Percentiles rank a stretch among this genome's conserved stretches.
Evolutionary conservation across 2,888 invertebrate genomes (phyloP).

Genomic region (Entomobrya proxima): DNA sequence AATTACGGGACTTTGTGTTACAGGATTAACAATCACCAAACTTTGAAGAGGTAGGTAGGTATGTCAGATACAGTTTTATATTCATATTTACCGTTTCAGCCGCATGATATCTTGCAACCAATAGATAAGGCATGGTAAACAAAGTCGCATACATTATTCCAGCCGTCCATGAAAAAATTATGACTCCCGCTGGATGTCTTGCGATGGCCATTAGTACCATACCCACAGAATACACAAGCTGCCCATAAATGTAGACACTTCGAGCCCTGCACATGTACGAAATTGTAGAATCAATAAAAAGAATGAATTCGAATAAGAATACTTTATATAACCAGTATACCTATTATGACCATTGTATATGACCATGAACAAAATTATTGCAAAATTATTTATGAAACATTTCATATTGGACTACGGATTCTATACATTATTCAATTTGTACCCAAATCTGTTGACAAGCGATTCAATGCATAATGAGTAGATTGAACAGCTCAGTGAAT

Average conservation of each 20-base stretch:
- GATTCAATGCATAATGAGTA: conserved; percentile 91
- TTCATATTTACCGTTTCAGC: conserved; percentile 86
- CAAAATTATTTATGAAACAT: no score
- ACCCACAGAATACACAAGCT: conserved; percentile 91
- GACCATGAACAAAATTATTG: no score
- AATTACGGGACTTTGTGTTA: no score
- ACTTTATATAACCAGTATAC: no score
- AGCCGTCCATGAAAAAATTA: conserved; percentile 93
- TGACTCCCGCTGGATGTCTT: conserved; percentile 86
- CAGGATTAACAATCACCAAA: no score
- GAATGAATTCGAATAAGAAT: background rate
- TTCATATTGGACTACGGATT: no score
- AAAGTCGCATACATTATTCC: conserved; percentile 98
- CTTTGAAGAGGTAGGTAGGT: no score
- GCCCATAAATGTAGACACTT: conserved; percentile 90
- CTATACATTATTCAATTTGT: conserved; percentile 37
- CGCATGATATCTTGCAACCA: conserved; percentile 96
- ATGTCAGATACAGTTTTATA: no score
- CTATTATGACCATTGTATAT: no score
- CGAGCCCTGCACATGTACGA: conserved; percentile 83
- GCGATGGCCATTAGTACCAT: conserved; percentile 91
- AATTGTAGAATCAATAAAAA: background rate
- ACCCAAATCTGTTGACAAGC: conserved; percentile 85
- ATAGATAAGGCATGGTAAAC: conserved; percentile 96
- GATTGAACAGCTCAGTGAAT: conserved; percentile 93